These are phyloP conservation scores for Formica aserva DNA, from an alignment of 2,888 invertebrate genomes.

Conservation along the genomic window DNA sequence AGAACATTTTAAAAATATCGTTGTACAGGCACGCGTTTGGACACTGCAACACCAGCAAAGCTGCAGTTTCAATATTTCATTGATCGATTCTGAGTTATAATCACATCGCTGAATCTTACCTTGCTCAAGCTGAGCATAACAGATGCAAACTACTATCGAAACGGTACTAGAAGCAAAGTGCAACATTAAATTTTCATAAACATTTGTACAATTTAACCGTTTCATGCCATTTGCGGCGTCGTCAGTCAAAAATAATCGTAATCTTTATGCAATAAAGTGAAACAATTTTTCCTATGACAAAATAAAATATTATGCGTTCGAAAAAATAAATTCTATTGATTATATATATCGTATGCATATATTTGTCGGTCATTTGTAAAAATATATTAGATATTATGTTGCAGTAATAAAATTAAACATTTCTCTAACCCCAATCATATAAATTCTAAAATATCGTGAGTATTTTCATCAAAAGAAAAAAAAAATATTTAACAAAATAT, in stretches of 20 bases:
- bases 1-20: constrained; percentile 72
- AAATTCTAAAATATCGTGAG: constrained; percentile 23
- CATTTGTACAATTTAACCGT: neutral
- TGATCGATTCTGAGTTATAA: constrained; percentile 39
- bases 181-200: constrained; percentile 3
- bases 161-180: constrained; percentile 20
- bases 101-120: constrained; percentile 22
- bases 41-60: constrained; percentile 44
- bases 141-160: neutral
- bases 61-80: constrained; percentile 42
- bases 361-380: constrained; percentile 29
- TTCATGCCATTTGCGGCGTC: neutral
- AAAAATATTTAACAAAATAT: constrained; percentile 23
- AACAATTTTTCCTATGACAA: neutral
- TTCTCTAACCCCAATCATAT: neutral
- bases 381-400: constrained; percentile 22
- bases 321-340: constrained; percentile 14
- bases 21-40: constrained; percentile 71
- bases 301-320: constrained; percentile 5
- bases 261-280: neutral
- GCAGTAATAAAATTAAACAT: neutral
- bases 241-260: neutral
- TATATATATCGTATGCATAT: neutral
- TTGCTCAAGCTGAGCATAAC: constrained; percentile 11
- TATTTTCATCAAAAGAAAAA: neutral